Conservation (phyloP, 2,888 invertebrate species). For the Plebejus anna region DNA sequence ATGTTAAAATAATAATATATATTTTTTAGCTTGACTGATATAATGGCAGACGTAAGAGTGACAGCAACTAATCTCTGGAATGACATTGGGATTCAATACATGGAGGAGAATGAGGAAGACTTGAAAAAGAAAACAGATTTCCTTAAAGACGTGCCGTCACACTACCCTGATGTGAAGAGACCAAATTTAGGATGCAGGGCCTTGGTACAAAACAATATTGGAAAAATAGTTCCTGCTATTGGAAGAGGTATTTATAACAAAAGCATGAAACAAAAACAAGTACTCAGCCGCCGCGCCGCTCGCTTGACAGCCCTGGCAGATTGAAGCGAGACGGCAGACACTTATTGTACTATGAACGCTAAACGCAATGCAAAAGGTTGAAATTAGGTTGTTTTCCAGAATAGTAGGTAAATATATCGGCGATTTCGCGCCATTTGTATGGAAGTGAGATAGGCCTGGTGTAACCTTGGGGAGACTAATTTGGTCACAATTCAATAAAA, state of each 20-base stretch:
- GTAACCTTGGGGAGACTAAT: too few species aligned
- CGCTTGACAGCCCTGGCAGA: too few species aligned
- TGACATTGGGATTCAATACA: constrained; percentile 87
- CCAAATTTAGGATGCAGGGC: constrained; percentile 93
- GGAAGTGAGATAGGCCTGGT: too few species aligned
- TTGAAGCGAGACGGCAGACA: too few species aligned
- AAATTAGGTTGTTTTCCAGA: too few species aligned
- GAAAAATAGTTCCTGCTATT: constrained; percentile 86
- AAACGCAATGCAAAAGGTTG: too few species aligned
- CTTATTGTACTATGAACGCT: too few species aligned
- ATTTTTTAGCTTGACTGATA: constrained; percentile 85
- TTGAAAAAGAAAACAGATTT: constrained; percentile 91
- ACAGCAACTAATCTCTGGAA: constrained; percentile 84
- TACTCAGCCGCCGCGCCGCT: too few species aligned
- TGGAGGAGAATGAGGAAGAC: constrained; percentile 92
- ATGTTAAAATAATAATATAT: not conserved
- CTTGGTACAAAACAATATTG: constrained; percentile 86
- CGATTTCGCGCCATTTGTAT: too few species aligned
- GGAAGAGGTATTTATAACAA: constrained; percentile 55
- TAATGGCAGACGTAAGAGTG: constrained; percentile 84
- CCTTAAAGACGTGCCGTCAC: constrained; percentile 80
- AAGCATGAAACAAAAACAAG: not conserved
- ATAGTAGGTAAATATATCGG: too few species aligned
- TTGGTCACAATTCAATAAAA: too few species aligned
- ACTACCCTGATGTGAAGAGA: constrained; percentile 89